Base-by-base conservation (phyloP, 37 sponge, comb jelly and placozoan genomes). In the Ephydatia muelleri region DNA sequence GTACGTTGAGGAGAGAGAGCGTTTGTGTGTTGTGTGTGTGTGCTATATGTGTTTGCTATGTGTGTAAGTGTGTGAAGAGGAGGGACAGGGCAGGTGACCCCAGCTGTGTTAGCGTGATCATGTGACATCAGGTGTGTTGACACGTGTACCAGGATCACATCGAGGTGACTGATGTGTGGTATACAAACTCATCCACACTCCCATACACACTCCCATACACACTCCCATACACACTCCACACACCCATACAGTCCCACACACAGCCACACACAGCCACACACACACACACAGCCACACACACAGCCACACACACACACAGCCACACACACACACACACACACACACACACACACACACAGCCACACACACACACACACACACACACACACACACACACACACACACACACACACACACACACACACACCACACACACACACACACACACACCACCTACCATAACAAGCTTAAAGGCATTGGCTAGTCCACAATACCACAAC, bases 401-500 rank as follows among this genome's bases (percentile, higher is more conserved):
- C 32, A 35, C 68, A 66, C 68, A 77, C 49, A 47, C 49, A 43
- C 25, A 65, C 70, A 68, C 70, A 25, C 72, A 2, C 22, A n/a
- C 0, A 70, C 91, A 80, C 71, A n/a, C n/a, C n/a, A n/a, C n/a
- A n/a, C 32, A 35, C 68, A 66, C 68, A 77, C 49, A 47, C 49
- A 43, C 25, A 65, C 70, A 68, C 70, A 25, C 72, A 2, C 22
- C 0, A 70, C 91, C 80, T 67, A 92, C 92, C 86, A 93, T 48
- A 33, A 85, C 75, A 19, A 70, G 65, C 11, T 67, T 78, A 65
- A 76, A 89, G 70, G 86, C 90, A 69, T 75, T 81, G 30, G 72
- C 72, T 30, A 93, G 85, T 16, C 74, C 82, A 75, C 90, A 82
- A 70, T 76, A 89, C 93, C 90, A 89, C 14, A 75, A 2, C 28